phyloP scores from a whole-genome alignment of 2,888 invertebrate genomes.

The Stenchaetothrips biformis region DNA sequence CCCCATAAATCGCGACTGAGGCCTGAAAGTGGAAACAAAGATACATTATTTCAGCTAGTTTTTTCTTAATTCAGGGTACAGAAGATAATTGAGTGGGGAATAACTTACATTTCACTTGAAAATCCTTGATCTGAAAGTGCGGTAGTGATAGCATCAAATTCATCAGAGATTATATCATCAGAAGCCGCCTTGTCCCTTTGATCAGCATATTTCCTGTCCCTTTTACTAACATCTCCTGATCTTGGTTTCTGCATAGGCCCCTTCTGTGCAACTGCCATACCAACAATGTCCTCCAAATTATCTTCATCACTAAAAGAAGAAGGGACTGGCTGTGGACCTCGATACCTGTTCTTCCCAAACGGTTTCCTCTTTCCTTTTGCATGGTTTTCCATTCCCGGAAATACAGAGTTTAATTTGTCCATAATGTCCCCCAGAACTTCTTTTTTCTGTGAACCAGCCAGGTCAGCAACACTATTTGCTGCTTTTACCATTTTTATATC shows the following conservation, averaged over 20 bases:
- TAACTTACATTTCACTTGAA: not conserved
- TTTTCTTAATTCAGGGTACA: not conserved
- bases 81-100: not conserved
- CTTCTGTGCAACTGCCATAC: too few relatives aligned
- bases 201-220: not conserved
- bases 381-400: constrained; percentile 44
- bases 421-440: constrained; percentile 70
- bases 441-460: constrained; percentile 61
- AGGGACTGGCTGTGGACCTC: not conserved
- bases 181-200: too few relatives aligned
- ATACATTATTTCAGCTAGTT: not conserved
- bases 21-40: not conserved
- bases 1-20: too few relatives aligned
- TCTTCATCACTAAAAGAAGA: not conserved
- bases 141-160: not conserved
- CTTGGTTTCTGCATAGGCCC: constrained; percentile 44
- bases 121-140: not conserved
- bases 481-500: constrained; percentile 54
- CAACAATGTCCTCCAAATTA: too few relatives aligned
- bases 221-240: constrained; percentile 45
- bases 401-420: constrained; percentile 53
- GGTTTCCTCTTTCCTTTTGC: constrained; percentile 32
- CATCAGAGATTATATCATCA: too few relatives aligned
- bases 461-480: constrained; percentile 65
- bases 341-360: constrained; percentile 32